A percentile compares a stretch with the other conserved stretches of the same genome.
Evolutionary conservation across 64 coral and sea anemone genomes (phyloP).

Genomic region (Pocillopora damicornis): DNA sequence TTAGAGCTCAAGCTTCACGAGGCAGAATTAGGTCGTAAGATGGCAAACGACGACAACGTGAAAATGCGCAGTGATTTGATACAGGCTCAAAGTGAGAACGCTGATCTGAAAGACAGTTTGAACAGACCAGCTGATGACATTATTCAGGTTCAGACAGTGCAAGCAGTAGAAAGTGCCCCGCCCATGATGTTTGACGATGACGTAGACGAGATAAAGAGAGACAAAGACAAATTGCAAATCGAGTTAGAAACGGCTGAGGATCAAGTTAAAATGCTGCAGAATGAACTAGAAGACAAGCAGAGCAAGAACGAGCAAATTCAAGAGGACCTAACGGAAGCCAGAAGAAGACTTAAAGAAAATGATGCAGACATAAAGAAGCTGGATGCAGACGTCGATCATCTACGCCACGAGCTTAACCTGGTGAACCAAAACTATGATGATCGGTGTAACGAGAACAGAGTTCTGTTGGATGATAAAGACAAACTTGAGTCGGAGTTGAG

Average conservation of each 20-base stretch:
- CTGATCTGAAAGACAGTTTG: conserved; percentile 47
- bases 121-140: conserved; percentile 33
- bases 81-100: conserved; percentile 58
- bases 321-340: conserved; percentile 40
- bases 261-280: conserved; percentile 43
- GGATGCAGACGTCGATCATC: conserved; percentile 64
- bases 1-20: conserved; percentile 65
- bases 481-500: conserved; percentile 51
- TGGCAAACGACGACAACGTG: conserved; percentile 69
- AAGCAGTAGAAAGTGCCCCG: conserved; percentile 60
- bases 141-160: conserved; percentile 60
- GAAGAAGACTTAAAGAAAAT: conserved; percentile 58
- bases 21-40: conserved; percentile 56
- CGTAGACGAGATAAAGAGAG: conserved; percentile 69
- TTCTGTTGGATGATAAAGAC: conserved; percentile 68
- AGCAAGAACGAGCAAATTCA: conserved; percentile 45
- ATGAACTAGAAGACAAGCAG: conserved; percentile 59
- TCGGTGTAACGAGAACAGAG: conserved; percentile 64
- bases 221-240: conserved; percentile 69
- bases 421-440: conserved; percentile 70
- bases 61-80: conserved; percentile 58
- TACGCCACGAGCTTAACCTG: conserved; percentile 54
- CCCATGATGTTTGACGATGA: conserved; percentile 75
- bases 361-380: conserved; percentile 75
- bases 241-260: conserved; percentile 55